Base-by-base conservation (phyloP, 2,888 invertebrate species). In the Andrena hattorfiana region DNA sequence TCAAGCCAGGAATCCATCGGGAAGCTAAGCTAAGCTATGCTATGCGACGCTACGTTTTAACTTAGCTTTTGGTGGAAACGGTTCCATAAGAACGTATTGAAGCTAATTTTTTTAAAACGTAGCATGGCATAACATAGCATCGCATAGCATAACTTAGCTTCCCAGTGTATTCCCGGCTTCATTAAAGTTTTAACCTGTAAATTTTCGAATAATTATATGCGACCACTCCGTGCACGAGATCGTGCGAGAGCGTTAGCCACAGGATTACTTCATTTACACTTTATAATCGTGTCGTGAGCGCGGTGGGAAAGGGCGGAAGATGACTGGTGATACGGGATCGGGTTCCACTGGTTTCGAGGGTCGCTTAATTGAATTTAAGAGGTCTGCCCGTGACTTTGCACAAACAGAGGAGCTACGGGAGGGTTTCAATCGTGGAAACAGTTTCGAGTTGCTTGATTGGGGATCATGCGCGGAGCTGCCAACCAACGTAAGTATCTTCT, bases 291-390 rank as follows among this genome's bases (percentile, higher is more conserved):
- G 79, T 54, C 77, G 79, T 48, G 79, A 62, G 62, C 60, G 64
- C 48, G 51, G 72, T 62, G 77, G 59, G 78, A 79, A 71, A 76
- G 75, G 68, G 64, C 64, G 64, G 73, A 66, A 71, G 81, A 75
- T 77, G 77, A 75, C 66, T 72, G 48, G 77, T 81, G 75, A 85
- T 85, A 72, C 49, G 28, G 67, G 81, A 67, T 74, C 68, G 81
- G 73, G 82, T 71, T 85, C 75, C 77, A 59, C 62, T 71, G 74
- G 82, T 67, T 85, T 85, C 72, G 81, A 75, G 54, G 72, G 51
- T 42, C 68, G 51, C 74, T 85, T 85, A 78, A 81, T 85, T 82
- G 78, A 85, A 72, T 56, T 76, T 75, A 85, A 85, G 75, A 77
- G 72, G 75, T 67, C 83, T 51, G 73, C 51, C 54, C 32, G 73